A percentile compares a stretch with the other conserved stretches of the same genome.
Conservation (phyloP, 2,113 vertebrate species). For the Ciconia maguari region DNA sequence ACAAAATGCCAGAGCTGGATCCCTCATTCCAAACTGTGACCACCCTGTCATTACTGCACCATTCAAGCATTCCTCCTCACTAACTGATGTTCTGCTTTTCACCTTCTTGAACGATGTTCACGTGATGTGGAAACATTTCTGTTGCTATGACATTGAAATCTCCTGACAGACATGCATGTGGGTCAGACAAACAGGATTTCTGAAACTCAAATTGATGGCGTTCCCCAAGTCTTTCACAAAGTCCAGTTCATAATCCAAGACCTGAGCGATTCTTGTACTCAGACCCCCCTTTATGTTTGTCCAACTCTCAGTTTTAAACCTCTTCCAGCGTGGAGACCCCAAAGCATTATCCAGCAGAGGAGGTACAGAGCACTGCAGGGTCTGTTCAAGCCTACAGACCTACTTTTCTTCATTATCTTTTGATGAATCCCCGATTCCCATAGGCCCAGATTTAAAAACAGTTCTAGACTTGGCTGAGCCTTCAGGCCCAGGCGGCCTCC, state of each 20-base stretch:
- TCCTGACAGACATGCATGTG: not conserved
- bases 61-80: not conserved
- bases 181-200: not conserved
- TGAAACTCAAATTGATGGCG: not conserved
- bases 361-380: not conserved
- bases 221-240: not conserved
- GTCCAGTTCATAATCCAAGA: not conserved
- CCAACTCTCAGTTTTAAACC: not conserved
- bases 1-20: not conserved
- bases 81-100: not conserved
- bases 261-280: not conserved
- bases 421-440: not conserved
- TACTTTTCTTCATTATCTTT: not conserved
- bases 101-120: not conserved
- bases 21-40: not conserved
- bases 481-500: not conserved
- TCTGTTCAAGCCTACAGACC: not conserved
- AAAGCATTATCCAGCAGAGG: not conserved
- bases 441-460: not conserved
- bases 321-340: not conserved
- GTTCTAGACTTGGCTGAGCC: not conserved
- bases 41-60: not conserved
- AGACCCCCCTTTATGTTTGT: accelerated
- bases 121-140: not conserved
- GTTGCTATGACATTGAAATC: not conserved